Conservation (phyloP, 1,140 invertebrate species). For the Brachystomella parvula region DNA sequence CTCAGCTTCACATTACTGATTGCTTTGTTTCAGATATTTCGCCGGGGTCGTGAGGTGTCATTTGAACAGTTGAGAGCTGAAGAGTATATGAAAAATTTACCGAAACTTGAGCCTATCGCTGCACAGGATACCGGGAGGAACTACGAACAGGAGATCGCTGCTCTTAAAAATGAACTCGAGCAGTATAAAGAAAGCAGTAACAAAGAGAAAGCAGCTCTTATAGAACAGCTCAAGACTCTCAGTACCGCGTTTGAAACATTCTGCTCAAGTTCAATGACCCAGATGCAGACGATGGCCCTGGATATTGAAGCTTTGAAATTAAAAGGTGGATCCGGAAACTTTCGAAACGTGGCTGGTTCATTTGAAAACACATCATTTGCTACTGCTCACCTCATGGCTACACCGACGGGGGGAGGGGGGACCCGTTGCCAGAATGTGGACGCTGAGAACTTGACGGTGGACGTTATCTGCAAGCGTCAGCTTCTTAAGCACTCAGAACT, state of each 20-base stretch:
- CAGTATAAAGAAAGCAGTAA: too few relatives aligned
- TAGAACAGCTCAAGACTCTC: too few relatives aligned
- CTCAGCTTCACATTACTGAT: too few relatives aligned
- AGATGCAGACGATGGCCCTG: background rate
- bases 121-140: too few relatives aligned
- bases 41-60: background rate
- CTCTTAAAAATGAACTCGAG: too few relatives aligned
- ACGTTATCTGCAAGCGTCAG: background rate
- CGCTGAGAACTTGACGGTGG: background rate
- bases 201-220: too few relatives aligned
- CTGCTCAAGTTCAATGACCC: too few relatives aligned
- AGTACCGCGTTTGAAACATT: too few relatives aligned
- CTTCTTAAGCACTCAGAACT: background rate
- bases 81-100: background rate
- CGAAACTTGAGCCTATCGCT: too few relatives aligned
- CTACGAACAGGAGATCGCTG: too few relatives aligned
- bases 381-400: background rate
- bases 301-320: background rate
- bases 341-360: background rate
- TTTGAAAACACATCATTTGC: background rate
- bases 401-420: background rate
- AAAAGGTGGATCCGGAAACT: background rate
- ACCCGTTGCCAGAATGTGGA: background rate
- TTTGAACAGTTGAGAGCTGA: slow-evolving; percentile 1
- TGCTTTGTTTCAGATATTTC: background rate